Base-by-base conservation (phyloP, 2,888 invertebrate genomes). In the Phortica okadai region DNA sequence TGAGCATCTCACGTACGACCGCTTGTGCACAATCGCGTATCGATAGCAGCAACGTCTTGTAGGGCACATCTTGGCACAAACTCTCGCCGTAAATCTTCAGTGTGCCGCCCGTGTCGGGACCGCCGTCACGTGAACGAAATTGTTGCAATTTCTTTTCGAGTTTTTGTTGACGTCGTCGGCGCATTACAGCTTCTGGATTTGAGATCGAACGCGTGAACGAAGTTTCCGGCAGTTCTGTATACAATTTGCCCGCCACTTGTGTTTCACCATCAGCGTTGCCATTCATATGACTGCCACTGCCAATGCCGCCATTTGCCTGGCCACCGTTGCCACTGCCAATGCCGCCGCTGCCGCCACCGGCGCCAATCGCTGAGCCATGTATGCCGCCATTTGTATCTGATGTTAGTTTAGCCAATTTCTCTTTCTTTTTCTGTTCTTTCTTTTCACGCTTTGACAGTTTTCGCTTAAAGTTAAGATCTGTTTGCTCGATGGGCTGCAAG, bases 101-200 rank as follows among this genome's bases (percentile, higher is more conserved):
- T 3, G 97, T 97, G 74, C 97, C 97, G 93, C 95, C 95, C 62
- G 98, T 97, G 90, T 98, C 98, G 6, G 98, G 97, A 1, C 98
- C 98, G 66, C 98, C 98, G 89, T 98, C 98, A 91, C 97, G 96
- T 75, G 97, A 97, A 79, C 97, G 94, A 92, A 98, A 98, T 92
- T 98, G 97, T 90, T 99, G 97, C 88, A 99, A 93, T 92, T 98
- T 98, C 90, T 97, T 95, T 91, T 99, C 99, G 75, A 99, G 93
- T 91, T 99, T 99, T 92, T 99, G 98, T 89, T 99, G 99, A 41
- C 99, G 93, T 75, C 99, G 93, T 73, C 99, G 94, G 80, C 98
- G 94, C 99, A 99, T 99, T 85, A 99, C 99, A 79, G 99, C 98
- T 93, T 99, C 99, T 3, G 99, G 99, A 93, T 99, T 99, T 81